These are phyloP conservation scores for Thamnophis elegans DNA, from an alignment of 2,797 vertebrate genomes.

Conservation along the genomic window DNA sequence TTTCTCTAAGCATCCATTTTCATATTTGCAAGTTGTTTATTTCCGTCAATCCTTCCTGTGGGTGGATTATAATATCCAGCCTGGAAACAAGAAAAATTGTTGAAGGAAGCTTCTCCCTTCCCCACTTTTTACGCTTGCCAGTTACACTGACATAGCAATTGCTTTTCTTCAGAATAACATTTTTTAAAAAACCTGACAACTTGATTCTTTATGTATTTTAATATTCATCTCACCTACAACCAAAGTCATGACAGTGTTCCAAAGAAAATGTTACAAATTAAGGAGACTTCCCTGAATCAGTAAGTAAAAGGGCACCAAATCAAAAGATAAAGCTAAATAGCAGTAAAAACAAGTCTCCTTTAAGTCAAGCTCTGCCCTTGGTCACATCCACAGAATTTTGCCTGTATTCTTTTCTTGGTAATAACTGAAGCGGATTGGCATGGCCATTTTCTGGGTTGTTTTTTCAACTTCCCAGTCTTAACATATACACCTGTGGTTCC, in stretches of 20 bases:
- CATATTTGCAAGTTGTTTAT: background rate
- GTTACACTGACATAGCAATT: background rate
- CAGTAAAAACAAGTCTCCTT: background rate
- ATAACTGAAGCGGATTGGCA: background rate
- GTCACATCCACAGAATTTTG: background rate
- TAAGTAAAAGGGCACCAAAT: slow-evolving; percentile 24
- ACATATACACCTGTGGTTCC: background rate
- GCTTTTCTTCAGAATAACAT: slow-evolving; percentile 17
- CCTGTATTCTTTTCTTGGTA: background rate
- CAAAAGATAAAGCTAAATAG: slow-evolving; percentile 22
- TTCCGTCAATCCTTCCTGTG: background rate
- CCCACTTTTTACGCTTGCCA: slow-evolving; percentile 8
- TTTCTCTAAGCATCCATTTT: slow-evolving; percentile 1
- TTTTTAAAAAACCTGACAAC: background rate
- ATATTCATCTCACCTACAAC: background rate
- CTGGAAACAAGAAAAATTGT: slow-evolving; percentile 25
- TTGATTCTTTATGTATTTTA: slow-evolving; percentile 19
- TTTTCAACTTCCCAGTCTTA: background rate
- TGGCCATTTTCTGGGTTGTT: background rate
- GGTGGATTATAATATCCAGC: background rate
- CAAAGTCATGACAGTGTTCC: background rate
- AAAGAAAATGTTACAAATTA: background rate
- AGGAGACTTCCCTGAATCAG: slow-evolving; percentile 23
- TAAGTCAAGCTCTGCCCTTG: background rate
- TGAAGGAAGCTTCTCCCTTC: slow-evolving; percentile 11